phyloP scores from a whole-genome alignment of 2,888 invertebrate genomes.

The Mythimna pallens region DNA sequence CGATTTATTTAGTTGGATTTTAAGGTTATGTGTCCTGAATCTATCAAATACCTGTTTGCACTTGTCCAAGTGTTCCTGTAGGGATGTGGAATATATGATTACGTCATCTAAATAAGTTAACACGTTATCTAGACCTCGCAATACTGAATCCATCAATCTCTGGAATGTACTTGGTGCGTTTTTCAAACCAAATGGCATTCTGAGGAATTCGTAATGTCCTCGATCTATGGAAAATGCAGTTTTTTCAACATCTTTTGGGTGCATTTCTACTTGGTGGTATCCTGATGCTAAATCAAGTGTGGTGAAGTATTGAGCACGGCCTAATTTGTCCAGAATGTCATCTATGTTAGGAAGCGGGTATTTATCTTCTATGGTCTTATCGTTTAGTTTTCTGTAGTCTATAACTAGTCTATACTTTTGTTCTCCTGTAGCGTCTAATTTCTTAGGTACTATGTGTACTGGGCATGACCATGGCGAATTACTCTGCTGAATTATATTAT shows the following conservation, averaged over 20 bases:
- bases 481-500: slow-evolving; percentile 35
- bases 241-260: slow-evolving; percentile 46
- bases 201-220: slow-evolving; percentile 68
- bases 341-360: slow-evolving; percentile 1
- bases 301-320: background rate
- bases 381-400: slow-evolving; percentile 3
- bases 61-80: slow-evolving; percentile 62
- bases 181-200: slow-evolving; percentile 56
- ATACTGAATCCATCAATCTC: slow-evolving; percentile 69
- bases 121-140: slow-evolving; percentile 65
- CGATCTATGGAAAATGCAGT: slow-evolving; percentile 69
- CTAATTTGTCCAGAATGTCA: background rate
- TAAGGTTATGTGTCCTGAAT: slow-evolving; percentile 51
- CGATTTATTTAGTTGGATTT: slow-evolving; percentile 59
- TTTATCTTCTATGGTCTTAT: background rate
- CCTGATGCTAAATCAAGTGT: background rate
- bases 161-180: slow-evolving; percentile 46
- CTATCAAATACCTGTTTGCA: slow-evolving; percentile 63
- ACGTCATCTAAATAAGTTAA: slow-evolving; percentile 39
- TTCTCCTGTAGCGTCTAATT: slow-evolving; percentile 43
- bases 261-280: slow-evolving; percentile 9
- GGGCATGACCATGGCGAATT: slow-evolving; percentile 31
- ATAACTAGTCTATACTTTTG: slow-evolving; percentile 11
- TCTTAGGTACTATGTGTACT: background rate
- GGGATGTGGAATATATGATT: slow-evolving; percentile 27